Percentiles rank a stretch among this genome's conserved stretches.
phyloP scores from a whole-genome alignment of 2,113 vertebrate genomes.

The Misgurnus anguillicaudatus region DNA sequence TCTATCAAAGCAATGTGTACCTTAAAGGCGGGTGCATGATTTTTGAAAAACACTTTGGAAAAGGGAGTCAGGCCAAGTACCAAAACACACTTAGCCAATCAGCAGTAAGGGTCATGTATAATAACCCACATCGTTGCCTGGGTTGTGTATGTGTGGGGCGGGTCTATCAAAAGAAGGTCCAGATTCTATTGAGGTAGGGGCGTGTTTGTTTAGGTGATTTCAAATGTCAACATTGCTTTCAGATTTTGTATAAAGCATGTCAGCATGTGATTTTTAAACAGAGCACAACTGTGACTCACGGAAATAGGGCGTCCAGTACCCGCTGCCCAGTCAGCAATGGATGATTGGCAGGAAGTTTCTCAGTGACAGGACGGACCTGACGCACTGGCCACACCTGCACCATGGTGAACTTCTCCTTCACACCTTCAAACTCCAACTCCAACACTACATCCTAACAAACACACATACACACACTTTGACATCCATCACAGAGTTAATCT shows the following conservation, averaged over 20 bases:
- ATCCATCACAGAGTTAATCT: background rate
- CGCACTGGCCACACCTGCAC: slow-evolving; percentile 97
- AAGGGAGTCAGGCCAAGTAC: no score
- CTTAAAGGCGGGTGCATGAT: no score
- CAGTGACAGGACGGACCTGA: slow-evolving; percentile 92
- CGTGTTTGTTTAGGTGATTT: no score
- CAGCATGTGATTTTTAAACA: background rate
- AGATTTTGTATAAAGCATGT: background rate
- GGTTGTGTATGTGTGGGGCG: no score
- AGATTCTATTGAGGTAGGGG: no score
- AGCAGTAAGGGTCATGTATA: no score
- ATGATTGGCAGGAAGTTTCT: slow-evolving; percentile 94
- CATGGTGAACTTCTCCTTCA: slow-evolving; percentile 97
- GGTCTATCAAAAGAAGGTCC: no score
- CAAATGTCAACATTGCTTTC: no score
- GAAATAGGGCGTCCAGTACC: slow-evolving; percentile 94
- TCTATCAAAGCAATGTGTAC: no score
- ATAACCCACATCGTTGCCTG: no score
- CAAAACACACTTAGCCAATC: no score
- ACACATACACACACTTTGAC: background rate
- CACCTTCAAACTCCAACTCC: slow-evolving; percentile 94
- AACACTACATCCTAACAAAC: slow-evolving; percentile 88
- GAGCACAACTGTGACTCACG: slow-evolving; percentile 75
- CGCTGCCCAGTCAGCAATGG: slow-evolving; percentile 93
- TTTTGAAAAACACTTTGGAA: no score